Evolutionary conservation across 1,140 invertebrate species (phyloP).

Genomic region (Aphidius gifuensis): DNA sequence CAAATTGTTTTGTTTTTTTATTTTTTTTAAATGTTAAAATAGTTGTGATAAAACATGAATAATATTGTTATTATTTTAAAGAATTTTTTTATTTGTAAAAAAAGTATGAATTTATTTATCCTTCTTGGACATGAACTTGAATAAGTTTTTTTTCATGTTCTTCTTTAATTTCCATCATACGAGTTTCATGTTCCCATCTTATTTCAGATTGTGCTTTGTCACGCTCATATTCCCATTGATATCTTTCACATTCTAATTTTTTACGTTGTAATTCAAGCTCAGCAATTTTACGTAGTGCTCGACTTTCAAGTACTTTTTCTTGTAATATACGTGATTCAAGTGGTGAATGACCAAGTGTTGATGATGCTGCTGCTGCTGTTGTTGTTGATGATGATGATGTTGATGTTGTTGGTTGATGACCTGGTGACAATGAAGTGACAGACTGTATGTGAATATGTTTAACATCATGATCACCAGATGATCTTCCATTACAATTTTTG

Average conservation of each 20-base stretch:
- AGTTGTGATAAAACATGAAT: not conserved
- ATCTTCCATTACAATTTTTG: too few relatives aligned
- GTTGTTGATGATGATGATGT: too few relatives aligned
- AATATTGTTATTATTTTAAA: not conserved
- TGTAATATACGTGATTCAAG: conserved; percentile 43
- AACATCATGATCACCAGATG: too few relatives aligned
- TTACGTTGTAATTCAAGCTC: conserved; percentile 43
- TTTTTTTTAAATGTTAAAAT: not conserved
- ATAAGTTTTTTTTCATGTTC: conserved; percentile 38
- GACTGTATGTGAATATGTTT: too few relatives aligned
- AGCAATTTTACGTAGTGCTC: conserved; percentile 35
- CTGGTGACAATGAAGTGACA: too few relatives aligned
- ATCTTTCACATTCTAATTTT: conserved; percentile 40
- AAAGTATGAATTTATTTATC: not conserved
- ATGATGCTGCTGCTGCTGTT: conserved; percentile 6
- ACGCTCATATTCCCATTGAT: conserved; percentile 41
- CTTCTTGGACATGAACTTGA: conserved; percentile 19
- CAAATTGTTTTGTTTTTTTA: not conserved
- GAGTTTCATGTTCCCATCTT: conserved; percentile 38
- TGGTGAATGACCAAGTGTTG: conserved; percentile 25
- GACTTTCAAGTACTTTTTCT: conserved; percentile 39
- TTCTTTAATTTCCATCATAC: conserved; percentile 44
- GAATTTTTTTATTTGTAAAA: too few relatives aligned
- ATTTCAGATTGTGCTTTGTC: conserved; percentile 41
- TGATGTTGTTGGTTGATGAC: too few relatives aligned